A percentile compares a stretch with the other conserved stretches of the same genome.
Conservation (phyloP, 1,140 invertebrate genomes). For the Hirudo medicinalis region DNA sequence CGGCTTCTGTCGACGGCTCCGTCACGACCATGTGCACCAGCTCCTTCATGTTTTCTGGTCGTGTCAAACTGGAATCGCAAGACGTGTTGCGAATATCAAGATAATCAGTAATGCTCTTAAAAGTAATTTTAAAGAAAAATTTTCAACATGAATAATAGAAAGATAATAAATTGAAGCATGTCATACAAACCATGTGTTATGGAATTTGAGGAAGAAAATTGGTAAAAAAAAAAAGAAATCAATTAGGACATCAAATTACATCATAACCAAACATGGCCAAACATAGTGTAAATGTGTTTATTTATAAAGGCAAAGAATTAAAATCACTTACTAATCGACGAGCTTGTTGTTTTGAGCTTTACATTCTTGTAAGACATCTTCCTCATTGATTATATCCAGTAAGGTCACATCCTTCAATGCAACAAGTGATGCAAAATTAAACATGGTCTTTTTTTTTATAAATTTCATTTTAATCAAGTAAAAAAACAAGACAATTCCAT, state of each 20-base stretch:
- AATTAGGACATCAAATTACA: not conserved
- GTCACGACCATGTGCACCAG: conserved; percentile 69
- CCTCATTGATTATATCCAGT: conserved; percentile 76
- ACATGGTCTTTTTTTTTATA: conserved; percentile 14
- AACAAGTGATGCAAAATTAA: conserved; percentile 28
- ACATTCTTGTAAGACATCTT: conserved; percentile 87
- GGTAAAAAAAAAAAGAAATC: not conserved
- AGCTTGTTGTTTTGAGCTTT: conserved; percentile 80
- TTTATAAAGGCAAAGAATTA: conserved; percentile 13
- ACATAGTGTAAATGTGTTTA: not conserved
- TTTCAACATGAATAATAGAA: no score
- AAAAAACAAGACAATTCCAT: conserved; percentile 17
- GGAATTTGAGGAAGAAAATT: not conserved
- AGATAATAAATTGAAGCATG: no score
- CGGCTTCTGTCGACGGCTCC: conserved; percentile 61
- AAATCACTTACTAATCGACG: conserved; percentile 70
- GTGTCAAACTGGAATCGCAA: conserved; percentile 56
- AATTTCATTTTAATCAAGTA: conserved; percentile 18
- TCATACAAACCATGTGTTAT: no score
- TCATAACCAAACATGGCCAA: not conserved
- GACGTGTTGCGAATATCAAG: no score
- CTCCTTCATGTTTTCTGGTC: conserved; percentile 66
- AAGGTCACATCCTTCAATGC: conserved; percentile 66
- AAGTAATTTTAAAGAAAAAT: no score
- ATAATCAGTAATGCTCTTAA: no score